Evolutionary conservation across 2,888 invertebrate genomes (phyloP).

Genomic region (Serripes groenlandicus): DNA sequence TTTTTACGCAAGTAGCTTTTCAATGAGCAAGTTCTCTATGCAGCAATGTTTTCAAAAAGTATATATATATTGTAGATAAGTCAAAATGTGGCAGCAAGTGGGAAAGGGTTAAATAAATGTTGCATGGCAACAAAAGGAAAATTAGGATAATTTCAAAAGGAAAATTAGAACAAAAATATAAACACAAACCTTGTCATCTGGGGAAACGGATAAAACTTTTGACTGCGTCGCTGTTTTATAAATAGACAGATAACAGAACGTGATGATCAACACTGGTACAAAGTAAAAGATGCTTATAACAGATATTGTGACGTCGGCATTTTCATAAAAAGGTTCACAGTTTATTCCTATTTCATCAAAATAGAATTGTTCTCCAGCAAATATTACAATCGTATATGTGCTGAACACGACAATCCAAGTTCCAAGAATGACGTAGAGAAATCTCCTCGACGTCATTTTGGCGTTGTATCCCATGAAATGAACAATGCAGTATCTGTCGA

Average conservation of each 20-base stretch:
- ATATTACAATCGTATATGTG: slow-evolving; percentile 67
- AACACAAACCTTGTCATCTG: slow-evolving; percentile 58
- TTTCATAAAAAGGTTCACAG: slow-evolving; percentile 70
- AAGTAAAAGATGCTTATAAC: slow-evolving; percentile 69
- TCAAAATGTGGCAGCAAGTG: too few species aligned
- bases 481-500: slow-evolving; percentile 65
- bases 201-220: slow-evolving; percentile 33
- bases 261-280: slow-evolving; percentile 60
- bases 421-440: slow-evolving; percentile 53
- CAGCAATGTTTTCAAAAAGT: too few species aligned
- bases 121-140: too few species aligned
- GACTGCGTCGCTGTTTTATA: slow-evolving; percentile 44
- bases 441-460: slow-evolving; percentile 62
- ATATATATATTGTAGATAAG: too few species aligned
- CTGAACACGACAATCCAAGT: slow-evolving; percentile 66
- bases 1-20: too few species aligned
- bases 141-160: too few species aligned
- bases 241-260: slow-evolving; percentile 66
- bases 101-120: too few species aligned
- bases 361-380: slow-evolving; percentile 68
- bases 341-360: slow-evolving; percentile 71
- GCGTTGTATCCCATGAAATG: slow-evolving; percentile 59
- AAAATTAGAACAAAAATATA: too few species aligned
- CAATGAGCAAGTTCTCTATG: too few species aligned
- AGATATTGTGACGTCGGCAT: slow-evolving; percentile 58